Evolutionary conservation across 1,140 invertebrate species (phyloP).

Genomic region (Schlechtendalia chinensis): DNA sequence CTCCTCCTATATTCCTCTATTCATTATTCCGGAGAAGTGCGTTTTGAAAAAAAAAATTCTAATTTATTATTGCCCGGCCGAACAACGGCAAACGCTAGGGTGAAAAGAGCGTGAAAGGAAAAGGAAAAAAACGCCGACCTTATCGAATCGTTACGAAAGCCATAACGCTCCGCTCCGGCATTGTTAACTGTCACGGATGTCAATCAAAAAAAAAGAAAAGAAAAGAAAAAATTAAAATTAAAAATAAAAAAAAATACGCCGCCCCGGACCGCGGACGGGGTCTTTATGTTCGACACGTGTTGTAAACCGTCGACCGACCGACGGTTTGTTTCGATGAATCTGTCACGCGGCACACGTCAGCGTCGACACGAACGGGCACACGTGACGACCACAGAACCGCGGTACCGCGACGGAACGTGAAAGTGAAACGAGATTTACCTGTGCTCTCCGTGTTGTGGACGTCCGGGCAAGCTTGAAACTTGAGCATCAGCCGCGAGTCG

Average conservation of each 20-base stretch:
- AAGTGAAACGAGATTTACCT: constrained; percentile 57
- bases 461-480: constrained; percentile 89
- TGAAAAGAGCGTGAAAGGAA: background rate
- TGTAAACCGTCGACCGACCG: constrained; percentile 30
- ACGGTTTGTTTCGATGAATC: constrained; percentile 53
- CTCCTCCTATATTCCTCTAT: background rate
- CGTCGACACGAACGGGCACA: constrained; percentile 51
- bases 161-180: constrained; percentile 4
- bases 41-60: constrained; percentile 33
- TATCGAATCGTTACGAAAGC: constrained; percentile 39
- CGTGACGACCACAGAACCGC: too few relatives aligned
- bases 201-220: too few relatives aligned
- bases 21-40: background rate
- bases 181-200: constrained; percentile 45
- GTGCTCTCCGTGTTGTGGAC: constrained; percentile 60
- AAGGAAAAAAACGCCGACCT: constrained; percentile 12
- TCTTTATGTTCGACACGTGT: constrained; percentile 41
- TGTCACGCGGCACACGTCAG: constrained; percentile 51
- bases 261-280: constrained; percentile 1
- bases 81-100: constrained; percentile 42
- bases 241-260: too few relatives aligned
- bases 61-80: constrained; percentile 31
- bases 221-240: too few relatives aligned
- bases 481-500: constrained; percentile 74
- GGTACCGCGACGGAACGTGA: background rate